Evolutionary conservation across 2,797 vertebrate genomes (phyloP), one percentile per base, ranked within the genome.

Genomic region (Staurois parvus): DNA sequence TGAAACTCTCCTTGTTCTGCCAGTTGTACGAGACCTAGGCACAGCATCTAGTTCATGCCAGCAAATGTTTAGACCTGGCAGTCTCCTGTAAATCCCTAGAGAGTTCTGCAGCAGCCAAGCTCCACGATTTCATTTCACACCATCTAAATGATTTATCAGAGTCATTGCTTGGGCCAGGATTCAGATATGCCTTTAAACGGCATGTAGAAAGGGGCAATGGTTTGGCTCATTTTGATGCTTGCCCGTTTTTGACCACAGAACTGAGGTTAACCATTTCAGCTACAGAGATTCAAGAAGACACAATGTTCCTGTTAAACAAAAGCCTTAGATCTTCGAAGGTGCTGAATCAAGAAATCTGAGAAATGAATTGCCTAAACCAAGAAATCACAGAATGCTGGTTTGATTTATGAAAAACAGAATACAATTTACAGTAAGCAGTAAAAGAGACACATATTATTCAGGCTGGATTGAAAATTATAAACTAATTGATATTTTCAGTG

Each of bases 91-190:
- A 59, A 85, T 76, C 79, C 86, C 79, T 6, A 30, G 89, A 90
- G 87, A 89, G 80, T 42, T 19, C 4, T 2, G 86, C 88, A 82
- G 90, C 91, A 93, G 91, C 92, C 84, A 69, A 95, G 91, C 88
- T 90, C 91, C 91, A 89, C 90, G 88, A 92, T 94, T 95, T 93
- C 92, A 94, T 93, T 94, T 95, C 94, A 92, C 92, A 93, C 91
- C 86, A 88, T 93, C 92, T 93, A 94, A 93, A 94, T 94, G 93
- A 95, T 95, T 91, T 91, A 89, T 90, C 75, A 86, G 56, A 21
- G 28, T 89, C 91, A 62, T 82, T 74, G 24, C 76, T 30, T 89
- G 88, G 79, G 88, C 81, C 24, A 32, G 64, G 88, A 82, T 87
- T 89, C 81, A 80, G 78, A 88, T 84, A 82, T 73, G 78, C 88